A percentile compares a stretch with the other conserved stretches of the same genome.
Evolutionary conservation across 2,888 invertebrate species (phyloP).

Genomic region (Pterostichus madidus): DNA sequence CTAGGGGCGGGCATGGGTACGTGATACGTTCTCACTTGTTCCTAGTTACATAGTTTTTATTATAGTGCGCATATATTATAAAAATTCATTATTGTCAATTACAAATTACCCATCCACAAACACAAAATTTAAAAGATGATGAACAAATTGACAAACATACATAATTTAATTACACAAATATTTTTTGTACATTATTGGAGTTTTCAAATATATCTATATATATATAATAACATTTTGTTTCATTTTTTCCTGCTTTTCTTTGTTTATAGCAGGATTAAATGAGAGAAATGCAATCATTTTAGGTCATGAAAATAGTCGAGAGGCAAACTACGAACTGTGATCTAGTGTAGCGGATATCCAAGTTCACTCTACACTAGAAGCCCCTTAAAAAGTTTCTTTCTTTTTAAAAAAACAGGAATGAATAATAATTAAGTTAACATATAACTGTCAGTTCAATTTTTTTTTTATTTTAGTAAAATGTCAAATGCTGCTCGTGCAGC

Average conservation of each 20-base stretch:
- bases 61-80: conserved; percentile 67
- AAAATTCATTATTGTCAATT: conserved; percentile 78
- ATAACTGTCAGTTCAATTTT: no score
- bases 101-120: conserved; percentile 75
- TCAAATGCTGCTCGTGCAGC: conserved; percentile 80
- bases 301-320: no score
- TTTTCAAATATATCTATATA: conserved; percentile 86
- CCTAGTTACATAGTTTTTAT: conserved; percentile 67
- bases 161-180: conserved; percentile 83
- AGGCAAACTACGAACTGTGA: no score
- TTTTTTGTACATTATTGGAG: conserved; percentile 87
- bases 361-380: no score
- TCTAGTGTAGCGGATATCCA: no score
- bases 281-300: no score
- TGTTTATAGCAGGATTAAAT: no score
- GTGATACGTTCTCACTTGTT: conserved; percentile 62
- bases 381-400: no score
- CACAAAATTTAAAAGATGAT: conserved; percentile 70
- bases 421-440: no score
- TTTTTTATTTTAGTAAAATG: no score
- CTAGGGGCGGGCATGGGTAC: conserved; percentile 64
- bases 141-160: conserved; percentile 80
- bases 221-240: conserved; percentile 73
- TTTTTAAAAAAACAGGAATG: no score
- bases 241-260: background rate